Evolutionary conservation across 1,140 invertebrate species (phyloP).

Genomic region (Mycetomoellerius zeteki): DNA sequence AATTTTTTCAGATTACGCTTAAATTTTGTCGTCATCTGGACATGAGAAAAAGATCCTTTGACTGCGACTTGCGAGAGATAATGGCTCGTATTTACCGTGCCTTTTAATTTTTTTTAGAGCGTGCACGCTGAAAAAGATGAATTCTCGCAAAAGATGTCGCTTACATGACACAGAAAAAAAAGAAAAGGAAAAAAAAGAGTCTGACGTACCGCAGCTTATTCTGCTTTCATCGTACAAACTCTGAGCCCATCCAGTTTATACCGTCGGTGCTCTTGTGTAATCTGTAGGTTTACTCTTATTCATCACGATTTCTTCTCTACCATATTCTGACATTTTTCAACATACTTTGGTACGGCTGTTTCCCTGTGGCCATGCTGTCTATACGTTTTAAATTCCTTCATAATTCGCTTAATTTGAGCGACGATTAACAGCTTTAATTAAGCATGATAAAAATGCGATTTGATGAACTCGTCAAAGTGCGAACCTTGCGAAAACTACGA

Average conservation of each 20-base stretch:
- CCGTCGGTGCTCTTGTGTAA: conserved; percentile 1
- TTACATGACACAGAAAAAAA: conserved; percentile 27
- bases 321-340: neutral
- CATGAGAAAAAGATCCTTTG: neutral
- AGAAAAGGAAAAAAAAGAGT: neutral
- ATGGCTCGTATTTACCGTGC: conserved; percentile 47
- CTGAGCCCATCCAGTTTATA: conserved; percentile 17
- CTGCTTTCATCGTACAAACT: conserved; percentile 35
- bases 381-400: neutral
- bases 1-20: neutral
- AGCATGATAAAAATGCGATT: conserved; percentile 17
- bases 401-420: neutral
- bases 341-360: neutral
- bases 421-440: conserved; percentile 13
- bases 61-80: conserved; percentile 39
- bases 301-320: neutral
- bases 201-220: conserved; percentile 49
- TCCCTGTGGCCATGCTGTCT: neutral
- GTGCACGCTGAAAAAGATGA: conserved; percentile 17
- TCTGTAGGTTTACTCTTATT: conserved; percentile 39
- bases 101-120: conserved; percentile 49
- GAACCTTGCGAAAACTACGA: conserved; percentile 4
- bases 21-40: neutral
- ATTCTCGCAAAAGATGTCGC: conserved; percentile 40
- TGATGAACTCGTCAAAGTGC: conserved; percentile 25